phyloP scores from a whole-genome alignment of 2,888 invertebrate species.

The Tineola bisselliella region DNA sequence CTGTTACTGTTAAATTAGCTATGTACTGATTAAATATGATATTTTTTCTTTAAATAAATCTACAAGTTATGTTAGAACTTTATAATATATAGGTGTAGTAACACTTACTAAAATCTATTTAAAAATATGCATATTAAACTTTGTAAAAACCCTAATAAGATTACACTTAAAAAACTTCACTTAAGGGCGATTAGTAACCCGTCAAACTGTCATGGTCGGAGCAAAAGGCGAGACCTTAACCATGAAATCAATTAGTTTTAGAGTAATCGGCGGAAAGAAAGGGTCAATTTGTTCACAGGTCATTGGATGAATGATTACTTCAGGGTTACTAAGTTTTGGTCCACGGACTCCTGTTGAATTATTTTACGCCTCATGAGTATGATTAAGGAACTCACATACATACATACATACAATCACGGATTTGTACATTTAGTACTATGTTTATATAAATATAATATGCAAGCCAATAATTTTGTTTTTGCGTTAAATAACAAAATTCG shows the following conservation, averaged over 20 bases:
- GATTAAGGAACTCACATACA: slow-evolving; percentile 14
- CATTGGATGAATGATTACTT: slow-evolving; percentile 39
- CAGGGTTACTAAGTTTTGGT: slow-evolving; percentile 23
- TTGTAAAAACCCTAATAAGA: too few species aligned
- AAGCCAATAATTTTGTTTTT: too few species aligned
- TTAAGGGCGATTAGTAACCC: slow-evolving; percentile 22
- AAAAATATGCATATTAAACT: too few species aligned
- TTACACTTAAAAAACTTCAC: slow-evolving; percentile 8
- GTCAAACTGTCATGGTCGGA: slow-evolving; percentile 16
- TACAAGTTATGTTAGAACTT: too few species aligned
- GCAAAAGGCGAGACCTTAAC: slow-evolving; percentile 16
- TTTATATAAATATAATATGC: too few species aligned
- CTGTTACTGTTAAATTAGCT: too few species aligned
- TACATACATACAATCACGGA: neutral
- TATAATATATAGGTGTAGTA: too few species aligned
- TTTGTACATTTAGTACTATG: neutral
- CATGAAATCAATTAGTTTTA: slow-evolving; percentile 44
- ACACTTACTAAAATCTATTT: too few species aligned
- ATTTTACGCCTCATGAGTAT: slow-evolving; percentile 19
- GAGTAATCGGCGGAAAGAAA: slow-evolving; percentile 39
- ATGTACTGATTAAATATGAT: too few species aligned
- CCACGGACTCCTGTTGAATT: slow-evolving; percentile 16
- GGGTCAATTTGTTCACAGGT: slow-evolving; percentile 34
- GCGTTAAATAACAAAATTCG: too few species aligned
- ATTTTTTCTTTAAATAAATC: too few species aligned